Evolutionary conservation across 2,113 vertebrate genomes (phyloP), one percentile per base, ranked within the genome.

Genomic region (Pipra filicauda): DNA sequence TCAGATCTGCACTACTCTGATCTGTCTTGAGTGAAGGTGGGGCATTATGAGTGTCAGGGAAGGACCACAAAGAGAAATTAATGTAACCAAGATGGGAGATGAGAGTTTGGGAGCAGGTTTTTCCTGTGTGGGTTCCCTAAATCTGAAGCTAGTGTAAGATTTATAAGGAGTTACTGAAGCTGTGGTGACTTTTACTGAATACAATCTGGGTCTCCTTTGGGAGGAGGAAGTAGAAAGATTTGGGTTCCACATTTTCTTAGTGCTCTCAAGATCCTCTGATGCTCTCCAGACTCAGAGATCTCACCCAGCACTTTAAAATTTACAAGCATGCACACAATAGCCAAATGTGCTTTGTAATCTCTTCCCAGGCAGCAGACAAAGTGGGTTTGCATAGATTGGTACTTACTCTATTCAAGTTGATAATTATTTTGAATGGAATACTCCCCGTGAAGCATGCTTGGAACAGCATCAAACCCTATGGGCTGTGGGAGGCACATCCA

Each of bases 381-480:
- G 85, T 85, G 64, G 43, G n/a, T 48, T 95, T 81, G 48, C 91
- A 94, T 84, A 92, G 91, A 94, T 91, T 88, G 88, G 79, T 94
- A 72, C 95, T 96, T 83, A 70, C 17, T 91, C 85, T 86, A 73
- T 91, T 95, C 88, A 85, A 88, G 81, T 74, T 91, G 89, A 95
- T 96, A 79, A 95, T 96, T 95, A 95, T 95, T 96, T 94, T 93
- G 95, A 96, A 96, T 91, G 72, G 84, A 89, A 92, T 96, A 93
- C 88, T 96, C 95, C 94, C 95, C 92, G 70, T 82, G 95, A 96
- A 96, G 81, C 69, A 58, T 81, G 90, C 67, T 70, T 97, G 95
- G 97, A 96, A 84, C 31, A 22, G 86, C 84, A 96, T 93, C 93
- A 97, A 94, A 95, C 92, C 65, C 54, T 95, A 54, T 33, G 52